Evolutionary conservation across 1,140 invertebrate genomes (phyloP).

Genomic region (Zaprionus taronus): DNA sequence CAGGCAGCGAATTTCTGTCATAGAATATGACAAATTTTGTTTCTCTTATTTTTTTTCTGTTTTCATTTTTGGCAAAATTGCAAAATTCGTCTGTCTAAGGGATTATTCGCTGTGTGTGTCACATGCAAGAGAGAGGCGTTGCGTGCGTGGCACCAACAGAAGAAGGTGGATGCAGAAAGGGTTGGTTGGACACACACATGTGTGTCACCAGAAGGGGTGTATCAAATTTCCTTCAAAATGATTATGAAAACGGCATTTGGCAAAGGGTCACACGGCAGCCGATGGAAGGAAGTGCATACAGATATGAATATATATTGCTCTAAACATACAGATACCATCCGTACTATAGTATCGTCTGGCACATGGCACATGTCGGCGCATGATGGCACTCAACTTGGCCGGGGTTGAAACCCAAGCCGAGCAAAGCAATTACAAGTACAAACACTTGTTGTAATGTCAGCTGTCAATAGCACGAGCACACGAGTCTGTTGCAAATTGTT

Average conservation of each 20-base stretch:
- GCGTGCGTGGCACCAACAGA: constrained; percentile 7
- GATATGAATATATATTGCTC: constrained; percentile 3
- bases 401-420: constrained; percentile 53
- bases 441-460: constrained; percentile 66
- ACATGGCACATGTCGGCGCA: constrained; percentile 31
- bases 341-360: constrained; percentile 7
- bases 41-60: constrained; percentile 3
- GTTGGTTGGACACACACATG: constrained; percentile 43
- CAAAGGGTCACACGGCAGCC: constrained; percentile 20
- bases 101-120: constrained; percentile 37
- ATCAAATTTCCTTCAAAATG: constrained; percentile 57
- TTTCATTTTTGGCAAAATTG: constrained; percentile 33
- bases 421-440: constrained; percentile 61
- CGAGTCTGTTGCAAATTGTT: constrained; percentile 40
- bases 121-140: constrained; percentile 5
- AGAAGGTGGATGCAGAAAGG: constrained; percentile 32
- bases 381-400: not conserved
- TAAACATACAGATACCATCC: constrained; percentile 3
- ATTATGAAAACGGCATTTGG: constrained; percentile 47
- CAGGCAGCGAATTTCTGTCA: constrained; percentile 43
- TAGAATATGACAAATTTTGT: constrained; percentile 43
- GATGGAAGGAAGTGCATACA: constrained; percentile 30
- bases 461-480: constrained; percentile 52
- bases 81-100: constrained; percentile 40
- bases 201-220: constrained; percentile 38